Evolutionary conservation across 2,113 vertebrate genomes (phyloP), one percentile per base, ranked within the genome.

Genomic region (Prunella fulvescens): DNA sequence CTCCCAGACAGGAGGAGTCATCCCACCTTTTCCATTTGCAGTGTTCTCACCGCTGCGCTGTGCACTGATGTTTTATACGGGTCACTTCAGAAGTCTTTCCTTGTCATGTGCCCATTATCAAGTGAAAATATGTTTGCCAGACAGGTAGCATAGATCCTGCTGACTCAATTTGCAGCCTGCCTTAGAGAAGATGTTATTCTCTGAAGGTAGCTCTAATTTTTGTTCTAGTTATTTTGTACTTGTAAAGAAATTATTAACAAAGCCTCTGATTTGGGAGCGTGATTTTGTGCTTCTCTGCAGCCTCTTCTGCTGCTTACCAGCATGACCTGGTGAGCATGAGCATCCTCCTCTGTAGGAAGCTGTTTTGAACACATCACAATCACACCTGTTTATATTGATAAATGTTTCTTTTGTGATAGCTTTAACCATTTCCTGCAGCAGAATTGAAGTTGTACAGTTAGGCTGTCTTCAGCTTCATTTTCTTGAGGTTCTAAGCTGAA

Each of bases 51-150:
- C 12, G 1, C n/a, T 69, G 48, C 2, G 0, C 20, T 57, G 26
- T 57, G 39, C 2, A 1, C 33, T 65, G 0, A 6, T 44, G 86
- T 37, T 74, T 69, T 71, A 7, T 18, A 15, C 0, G 0, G 22
- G 67, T 58, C 19, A 16, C 67, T 71, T 93, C 37, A 37, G 7
- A 58, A 77, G 76, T 29, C 44, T 40, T 58, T 58, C 16, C 69
- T 70, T 82, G 74, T 87, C 70, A 9, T 31, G 7, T 35, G 14
- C 65, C 57, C 33, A 4, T 40, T 44, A 14, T 67, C 25, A 61
- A 74, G 47, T 42, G 40, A 42, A 65, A 61, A n/a, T 26, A 8
- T 1, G 26, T 62, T 86, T 81, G 16, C 24, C 45, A 35, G 48
- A 19, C 24, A 61, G 40, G 47, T 51, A 47, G 47, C 3, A 1